Base-by-base conservation (phyloP, 2,888 invertebrate genomes). In the Lycia hirtaria region DNA sequence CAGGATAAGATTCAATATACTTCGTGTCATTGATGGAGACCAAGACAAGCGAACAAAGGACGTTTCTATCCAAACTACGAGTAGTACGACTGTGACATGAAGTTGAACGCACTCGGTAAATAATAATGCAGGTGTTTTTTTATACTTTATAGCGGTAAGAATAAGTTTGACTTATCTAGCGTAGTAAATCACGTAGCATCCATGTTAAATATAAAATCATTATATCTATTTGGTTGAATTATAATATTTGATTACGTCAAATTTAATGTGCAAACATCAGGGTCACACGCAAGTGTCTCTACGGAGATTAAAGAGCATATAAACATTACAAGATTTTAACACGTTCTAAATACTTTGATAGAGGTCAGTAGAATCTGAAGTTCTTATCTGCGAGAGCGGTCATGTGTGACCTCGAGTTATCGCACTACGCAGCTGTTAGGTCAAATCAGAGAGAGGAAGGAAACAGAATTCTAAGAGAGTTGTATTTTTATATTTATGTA, bases 361-460 rank as follows among this genome's bases (percentile, higher is more conserved):
- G 73, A 76, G 74, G 76, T 69, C 72, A 75, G 66, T 75, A 68
- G 70, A 72, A 69, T 71, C 62, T 61, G 67, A 65, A 64, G 60
- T 45, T 64, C 72, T 75, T 81, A 81, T 79, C 80, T 75, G 72
- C 62, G 65, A 52, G 65, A 52, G 48, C 68, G 71, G 65, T 68
- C 65, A 66, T 69, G 69, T 75, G 71, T 69, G 81, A 81, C 80
- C 83, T 81, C 78, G 73, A 60, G 67, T 65, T 78, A 78, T 71
- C 79, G 81, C 81, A 81, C 65, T 81, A 81, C 81, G 83, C 81
- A 81, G 80, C 76, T 77, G 73, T 72, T 70, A 59, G 61, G 60
- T 62, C 63, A 62, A 62, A 66, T 22, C n/a, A n/a, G n/a, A n/a
- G n/a, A n/a, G n/a, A n/a, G n/a, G n/a, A n/a, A n/a, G n/a, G n/a